Percentiles rank a stretch among this genome's conserved stretches.
phyloP scores from a whole-genome alignment of 2,113 vertebrate genomes.

The Craseonycteris thonglongyai region DNA sequence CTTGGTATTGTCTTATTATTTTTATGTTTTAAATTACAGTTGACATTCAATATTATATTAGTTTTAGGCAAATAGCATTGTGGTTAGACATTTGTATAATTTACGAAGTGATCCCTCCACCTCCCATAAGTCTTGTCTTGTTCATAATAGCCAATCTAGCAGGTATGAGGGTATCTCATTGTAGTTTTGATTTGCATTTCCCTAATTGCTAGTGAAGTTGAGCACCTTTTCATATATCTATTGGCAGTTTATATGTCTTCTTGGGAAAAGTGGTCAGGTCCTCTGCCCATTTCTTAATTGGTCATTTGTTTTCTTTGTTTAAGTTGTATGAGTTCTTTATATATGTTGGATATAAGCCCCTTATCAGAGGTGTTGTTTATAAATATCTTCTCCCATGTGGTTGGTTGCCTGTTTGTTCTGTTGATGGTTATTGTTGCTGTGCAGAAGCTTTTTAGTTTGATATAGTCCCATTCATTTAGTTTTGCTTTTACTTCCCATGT shows the following conservation, averaged over 20 bases:
- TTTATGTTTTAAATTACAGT: background rate
- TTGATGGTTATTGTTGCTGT: background rate
- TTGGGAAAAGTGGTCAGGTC: background rate
- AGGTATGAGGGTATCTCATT: background rate
- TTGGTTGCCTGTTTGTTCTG: background rate
- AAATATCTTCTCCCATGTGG: background rate
- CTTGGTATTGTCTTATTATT: background rate
- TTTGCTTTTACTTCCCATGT: background rate
- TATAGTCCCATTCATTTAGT: background rate
- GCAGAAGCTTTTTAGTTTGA: background rate
- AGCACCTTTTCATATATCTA: background rate
- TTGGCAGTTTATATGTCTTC: background rate
- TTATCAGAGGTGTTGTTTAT: background rate
- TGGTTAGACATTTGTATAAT: background rate
- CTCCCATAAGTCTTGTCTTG: background rate
- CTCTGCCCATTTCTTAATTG: background rate
- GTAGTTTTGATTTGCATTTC: background rate
- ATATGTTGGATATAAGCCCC: background rate
- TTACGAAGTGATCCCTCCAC: background rate
- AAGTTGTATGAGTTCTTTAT: background rate
- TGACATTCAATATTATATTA: background rate
- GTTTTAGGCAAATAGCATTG: background rate
- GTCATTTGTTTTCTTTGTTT: background rate
- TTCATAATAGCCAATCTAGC: background rate
- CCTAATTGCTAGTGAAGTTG: background rate